These are phyloP conservation scores for Pitangus sulphuratus DNA, from an alignment of 2,797 vertebrate species.

Conservation along the genomic window DNA sequence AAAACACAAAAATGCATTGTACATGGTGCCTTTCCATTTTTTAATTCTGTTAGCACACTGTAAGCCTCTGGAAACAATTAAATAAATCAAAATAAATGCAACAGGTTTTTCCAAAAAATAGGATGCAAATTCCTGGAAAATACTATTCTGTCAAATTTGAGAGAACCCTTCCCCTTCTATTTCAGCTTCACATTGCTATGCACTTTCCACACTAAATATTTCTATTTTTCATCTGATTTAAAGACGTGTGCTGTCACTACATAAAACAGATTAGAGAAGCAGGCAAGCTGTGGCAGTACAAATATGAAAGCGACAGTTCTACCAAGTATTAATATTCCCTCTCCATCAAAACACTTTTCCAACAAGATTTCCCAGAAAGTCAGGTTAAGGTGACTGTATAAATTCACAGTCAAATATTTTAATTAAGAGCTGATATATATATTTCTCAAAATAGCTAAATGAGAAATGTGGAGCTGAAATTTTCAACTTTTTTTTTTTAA, in stretches of 20 bases:
- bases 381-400: neutral
- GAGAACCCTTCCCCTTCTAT: neutral
- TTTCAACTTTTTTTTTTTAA: neutral
- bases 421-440: neutral
- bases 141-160: neutral
- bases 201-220: neutral
- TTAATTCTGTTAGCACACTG: neutral
- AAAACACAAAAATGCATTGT: neutral
- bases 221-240: neutral
- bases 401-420: neutral
- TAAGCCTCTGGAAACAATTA: neutral
- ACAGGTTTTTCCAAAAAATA: neutral
- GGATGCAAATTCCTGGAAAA: neutral
- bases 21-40: neutral
- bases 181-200: neutral
- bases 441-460: neutral
- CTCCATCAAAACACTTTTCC: neutral
- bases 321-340: neutral
- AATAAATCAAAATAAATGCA: neutral
- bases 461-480: neutral
- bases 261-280: neutral
- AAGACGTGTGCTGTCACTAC: neutral
- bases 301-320: neutral
- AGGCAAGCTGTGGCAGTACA: neutral
- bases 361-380: neutral